phyloP scores from a whole-genome alignment of 2,113 vertebrate genomes.

The Stictonetta naevosa region DNA sequence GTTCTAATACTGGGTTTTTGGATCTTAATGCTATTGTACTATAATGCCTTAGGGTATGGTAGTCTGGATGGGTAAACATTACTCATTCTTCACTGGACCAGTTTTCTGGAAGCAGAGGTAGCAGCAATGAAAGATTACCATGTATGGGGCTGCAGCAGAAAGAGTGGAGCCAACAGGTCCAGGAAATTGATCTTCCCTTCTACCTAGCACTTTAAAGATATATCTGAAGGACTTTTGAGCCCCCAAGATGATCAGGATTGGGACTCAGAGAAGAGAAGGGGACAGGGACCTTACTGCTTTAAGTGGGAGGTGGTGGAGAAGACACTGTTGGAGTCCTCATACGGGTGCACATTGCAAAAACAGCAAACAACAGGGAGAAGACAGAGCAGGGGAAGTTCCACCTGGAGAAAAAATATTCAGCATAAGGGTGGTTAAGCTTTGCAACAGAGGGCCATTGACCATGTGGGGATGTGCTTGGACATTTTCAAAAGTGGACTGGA shows the following conservation, averaged over 20 bases:
- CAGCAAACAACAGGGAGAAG: too few species aligned
- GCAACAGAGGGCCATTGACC: background rate
- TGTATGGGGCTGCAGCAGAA: background rate
- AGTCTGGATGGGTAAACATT: background rate
- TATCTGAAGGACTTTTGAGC: background rate
- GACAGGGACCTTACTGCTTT: background rate
- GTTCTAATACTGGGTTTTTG: background rate
- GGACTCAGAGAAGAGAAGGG: background rate
- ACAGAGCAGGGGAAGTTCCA: background rate
- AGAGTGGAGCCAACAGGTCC: background rate
- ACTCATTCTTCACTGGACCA: background rate
- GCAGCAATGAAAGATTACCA: background rate
- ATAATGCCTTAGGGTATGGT: background rate
- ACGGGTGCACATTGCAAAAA: accelerated
- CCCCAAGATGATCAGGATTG: background rate
- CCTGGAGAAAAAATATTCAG: background rate
- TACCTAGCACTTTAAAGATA: background rate
- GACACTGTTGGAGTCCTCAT: accelerated
- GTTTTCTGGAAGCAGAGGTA: background rate
- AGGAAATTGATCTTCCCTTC: background rate
- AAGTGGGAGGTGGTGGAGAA: background rate
- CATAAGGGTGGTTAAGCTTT: background rate
- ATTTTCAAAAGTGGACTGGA: background rate
- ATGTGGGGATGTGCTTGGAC: background rate
- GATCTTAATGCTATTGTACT: background rate